Conservation (phyloP, 2,113 vertebrate species). For the Lota lota region DNA sequence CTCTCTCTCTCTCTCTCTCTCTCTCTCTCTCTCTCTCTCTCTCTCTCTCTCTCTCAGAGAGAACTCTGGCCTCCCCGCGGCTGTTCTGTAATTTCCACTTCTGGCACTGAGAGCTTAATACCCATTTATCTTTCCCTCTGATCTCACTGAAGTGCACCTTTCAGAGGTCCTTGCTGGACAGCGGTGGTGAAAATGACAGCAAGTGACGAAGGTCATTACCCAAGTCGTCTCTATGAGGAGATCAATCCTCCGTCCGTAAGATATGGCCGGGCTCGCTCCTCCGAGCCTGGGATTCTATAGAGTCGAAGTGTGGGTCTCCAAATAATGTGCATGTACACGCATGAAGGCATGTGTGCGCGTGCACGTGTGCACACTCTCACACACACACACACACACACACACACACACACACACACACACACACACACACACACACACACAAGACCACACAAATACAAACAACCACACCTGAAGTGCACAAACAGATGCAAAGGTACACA, state of each 20-base stretch:
- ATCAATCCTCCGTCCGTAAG: constrained; percentile 9
- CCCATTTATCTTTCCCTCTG: constrained; percentile 55
- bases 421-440: constrained; percentile 3
- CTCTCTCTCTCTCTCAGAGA: constrained; percentile 35
- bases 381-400: constrained; percentile 11
- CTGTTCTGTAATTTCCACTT: constrained; percentile 59
- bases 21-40: constrained; percentile 1
- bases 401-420: constrained; percentile 7
- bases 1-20: neutral
- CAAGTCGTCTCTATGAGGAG: constrained; percentile 17
- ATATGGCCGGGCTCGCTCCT: neutral
- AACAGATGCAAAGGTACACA: neutral
- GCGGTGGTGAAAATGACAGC: constrained; percentile 48
- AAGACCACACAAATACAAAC: neutral
- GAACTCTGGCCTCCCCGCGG: constrained; percentile 45
- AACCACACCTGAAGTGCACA: neutral
- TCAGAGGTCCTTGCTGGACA: constrained; percentile 23
- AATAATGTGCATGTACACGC: neutral
- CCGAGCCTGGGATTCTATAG: neutral
- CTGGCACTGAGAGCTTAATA: constrained; percentile 62
- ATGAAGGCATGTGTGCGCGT: too few species aligned
- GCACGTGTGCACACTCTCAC: constrained; percentile 8
- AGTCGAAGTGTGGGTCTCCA: neutral
- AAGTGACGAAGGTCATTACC: constrained; percentile 33
- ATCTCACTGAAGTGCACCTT: constrained; percentile 55